Evolutionary conservation across 64 coral and sea anemone species (phyloP).

Genomic region (Porites lutea): DNA sequence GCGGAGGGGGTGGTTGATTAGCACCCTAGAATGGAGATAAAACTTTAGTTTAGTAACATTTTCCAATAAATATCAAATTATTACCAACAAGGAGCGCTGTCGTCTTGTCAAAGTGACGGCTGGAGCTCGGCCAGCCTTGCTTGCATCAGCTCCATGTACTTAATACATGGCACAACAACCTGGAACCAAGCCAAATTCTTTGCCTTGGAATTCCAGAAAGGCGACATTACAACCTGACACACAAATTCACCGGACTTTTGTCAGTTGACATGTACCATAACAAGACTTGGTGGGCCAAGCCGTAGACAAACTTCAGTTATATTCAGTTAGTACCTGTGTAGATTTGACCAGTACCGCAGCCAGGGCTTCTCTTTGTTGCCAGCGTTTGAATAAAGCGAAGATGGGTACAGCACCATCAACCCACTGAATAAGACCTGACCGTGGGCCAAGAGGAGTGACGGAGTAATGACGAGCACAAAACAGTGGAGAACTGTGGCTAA

Average conservation of each 20-base stretch:
- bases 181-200: no score
- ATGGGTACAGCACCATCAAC: constrained; percentile 98
- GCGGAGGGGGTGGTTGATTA: constrained; percentile 82
- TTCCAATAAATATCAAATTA: background rate
- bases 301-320: no score
- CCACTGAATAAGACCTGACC: constrained; percentile 98
- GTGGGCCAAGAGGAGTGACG: constrained; percentile 96
- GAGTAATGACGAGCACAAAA: constrained; percentile 98
- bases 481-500: constrained; percentile 80
- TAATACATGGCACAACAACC: no score
- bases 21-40: constrained; percentile 50
- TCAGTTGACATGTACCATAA: no score
- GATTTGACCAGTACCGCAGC: constrained; percentile 82
- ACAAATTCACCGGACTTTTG: no score
- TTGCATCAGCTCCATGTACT: no score
- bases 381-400: constrained; percentile 96
- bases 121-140: no score
- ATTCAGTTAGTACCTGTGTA: constrained; percentile 67
- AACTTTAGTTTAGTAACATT: background rate
- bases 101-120: no score
- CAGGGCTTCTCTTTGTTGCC: constrained; percentile 93
- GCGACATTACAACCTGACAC: no score
- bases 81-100: no score
- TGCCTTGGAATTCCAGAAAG: no score
- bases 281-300: no score